These are phyloP conservation scores for Ditula angustiorana DNA, from an alignment of 2,888 invertebrate genomes.

Conservation along the genomic window DNA sequence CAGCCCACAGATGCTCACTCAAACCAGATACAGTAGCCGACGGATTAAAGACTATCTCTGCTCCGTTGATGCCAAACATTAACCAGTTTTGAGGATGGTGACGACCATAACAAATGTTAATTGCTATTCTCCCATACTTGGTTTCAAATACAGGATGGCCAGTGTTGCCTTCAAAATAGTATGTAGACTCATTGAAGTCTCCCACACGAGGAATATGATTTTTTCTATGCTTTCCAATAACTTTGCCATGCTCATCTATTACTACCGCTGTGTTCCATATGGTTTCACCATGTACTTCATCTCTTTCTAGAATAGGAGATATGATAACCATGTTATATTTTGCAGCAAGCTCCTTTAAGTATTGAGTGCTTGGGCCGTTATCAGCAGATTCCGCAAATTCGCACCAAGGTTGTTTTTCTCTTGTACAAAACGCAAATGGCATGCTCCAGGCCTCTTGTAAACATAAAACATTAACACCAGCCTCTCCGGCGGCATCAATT, in stretches of 20 bases:
- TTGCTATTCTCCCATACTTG: conserved; percentile 94
- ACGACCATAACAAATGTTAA: conserved; percentile 99
- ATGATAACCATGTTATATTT: conserved; percentile 97
- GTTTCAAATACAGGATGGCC: conserved; percentile 98
- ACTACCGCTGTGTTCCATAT: conserved; percentile 99
- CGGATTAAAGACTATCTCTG: conserved; percentile 99
- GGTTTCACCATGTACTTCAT: conserved; percentile 93
- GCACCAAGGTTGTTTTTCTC: conserved; percentile 98
- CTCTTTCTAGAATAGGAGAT: conserved; percentile 97
- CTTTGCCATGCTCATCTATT: conserved; percentile 93
- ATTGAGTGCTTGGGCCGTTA: conserved; percentile 93
- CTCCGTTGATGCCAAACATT: conserved; percentile 98
- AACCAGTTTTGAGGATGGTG: conserved; percentile 99
- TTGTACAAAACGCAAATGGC: conserved; percentile 99
- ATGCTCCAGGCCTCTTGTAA: conserved; percentile 99
- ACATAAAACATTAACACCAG: conserved; percentile 95
- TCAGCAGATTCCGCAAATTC: conserved; percentile 97
- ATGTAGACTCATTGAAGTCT: conserved; percentile 99
- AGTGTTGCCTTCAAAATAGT: conserved; percentile 97
- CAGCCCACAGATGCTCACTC: conserved; percentile 97
- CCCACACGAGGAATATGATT: conserved; percentile 99
- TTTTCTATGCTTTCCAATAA: conserved; percentile 97
- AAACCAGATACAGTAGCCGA: conserved; percentile 95
- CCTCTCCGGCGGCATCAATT: conserved; percentile 91
- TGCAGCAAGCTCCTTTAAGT: conserved; percentile 91